Conservation (phyloP, 2,797 vertebrate species). For the Tympanoctomys barrerae region DNA sequence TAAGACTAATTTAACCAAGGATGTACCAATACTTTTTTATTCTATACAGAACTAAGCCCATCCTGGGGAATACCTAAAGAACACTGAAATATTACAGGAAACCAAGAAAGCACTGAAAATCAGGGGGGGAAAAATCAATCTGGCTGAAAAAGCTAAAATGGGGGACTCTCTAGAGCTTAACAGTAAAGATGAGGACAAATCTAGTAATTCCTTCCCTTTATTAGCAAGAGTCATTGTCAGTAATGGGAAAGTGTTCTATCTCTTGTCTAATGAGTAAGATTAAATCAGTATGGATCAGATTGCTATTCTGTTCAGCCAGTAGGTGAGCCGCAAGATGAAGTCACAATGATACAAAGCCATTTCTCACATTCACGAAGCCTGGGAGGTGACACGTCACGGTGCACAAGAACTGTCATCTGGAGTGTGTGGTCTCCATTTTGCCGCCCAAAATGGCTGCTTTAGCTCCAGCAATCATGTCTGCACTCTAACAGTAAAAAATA, state of each 20-base stretch:
- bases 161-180: neutral
- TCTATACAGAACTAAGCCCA: neutral
- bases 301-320: neutral
- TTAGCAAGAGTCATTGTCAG: neutral
- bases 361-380: neutral
- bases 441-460: neutral
- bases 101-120: neutral
- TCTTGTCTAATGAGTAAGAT: conserved; percentile 15
- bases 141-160: neutral
- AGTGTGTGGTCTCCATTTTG: neutral
- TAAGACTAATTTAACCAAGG: neutral
- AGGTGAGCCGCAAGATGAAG: conserved; percentile 31
- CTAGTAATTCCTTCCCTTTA: neutral
- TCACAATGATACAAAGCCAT: neutral
- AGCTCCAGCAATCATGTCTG: neutral
- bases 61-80: neutral
- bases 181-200: neutral
- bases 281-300: neutral
- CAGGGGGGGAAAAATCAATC: neutral
- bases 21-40: neutral
- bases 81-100: neutral
- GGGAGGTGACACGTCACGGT: neutral
- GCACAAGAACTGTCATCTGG: neutral
- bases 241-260: neutral
- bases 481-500: neutral